Conservation (phyloP, 2,113 vertebrate genomes). For the Crocuta crocuta region DNA sequence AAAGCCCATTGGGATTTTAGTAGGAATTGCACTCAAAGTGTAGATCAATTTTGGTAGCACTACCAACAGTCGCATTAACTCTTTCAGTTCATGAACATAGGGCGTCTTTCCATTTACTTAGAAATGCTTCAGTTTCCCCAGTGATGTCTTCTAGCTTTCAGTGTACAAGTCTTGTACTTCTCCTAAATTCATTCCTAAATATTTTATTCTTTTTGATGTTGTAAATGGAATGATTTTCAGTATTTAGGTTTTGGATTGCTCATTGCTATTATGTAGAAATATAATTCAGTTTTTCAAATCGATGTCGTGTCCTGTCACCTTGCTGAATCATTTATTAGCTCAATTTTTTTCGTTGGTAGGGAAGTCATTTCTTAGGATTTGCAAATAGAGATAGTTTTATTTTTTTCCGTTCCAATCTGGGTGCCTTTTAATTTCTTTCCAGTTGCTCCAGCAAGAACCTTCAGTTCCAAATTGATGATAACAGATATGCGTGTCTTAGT, state of each 20-base stretch:
- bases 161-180: neutral
- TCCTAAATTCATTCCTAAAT: neutral
- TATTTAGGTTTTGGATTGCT: neutral
- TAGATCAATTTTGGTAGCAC: neutral
- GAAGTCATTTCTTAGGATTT: neutral
- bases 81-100: neutral
- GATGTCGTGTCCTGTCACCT: neutral
- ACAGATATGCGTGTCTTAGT: neutral
- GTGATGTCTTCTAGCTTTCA: neutral
- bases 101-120: neutral
- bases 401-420: neutral
- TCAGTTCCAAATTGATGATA: neutral
- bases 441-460: neutral
- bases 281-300: neutral
- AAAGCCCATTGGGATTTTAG: neutral
- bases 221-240: neutral
- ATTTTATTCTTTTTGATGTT: slow-evolving; percentile 19
- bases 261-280: neutral
- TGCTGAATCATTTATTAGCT: neutral
- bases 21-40: neutral
- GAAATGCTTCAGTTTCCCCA: neutral
- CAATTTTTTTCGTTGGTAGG: neutral
- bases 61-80: neutral
- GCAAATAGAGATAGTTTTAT: neutral
- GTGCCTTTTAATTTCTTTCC: neutral